Conservation (phyloP, 2,113 vertebrate genomes). For the Callospermophilus lateralis region DNA sequence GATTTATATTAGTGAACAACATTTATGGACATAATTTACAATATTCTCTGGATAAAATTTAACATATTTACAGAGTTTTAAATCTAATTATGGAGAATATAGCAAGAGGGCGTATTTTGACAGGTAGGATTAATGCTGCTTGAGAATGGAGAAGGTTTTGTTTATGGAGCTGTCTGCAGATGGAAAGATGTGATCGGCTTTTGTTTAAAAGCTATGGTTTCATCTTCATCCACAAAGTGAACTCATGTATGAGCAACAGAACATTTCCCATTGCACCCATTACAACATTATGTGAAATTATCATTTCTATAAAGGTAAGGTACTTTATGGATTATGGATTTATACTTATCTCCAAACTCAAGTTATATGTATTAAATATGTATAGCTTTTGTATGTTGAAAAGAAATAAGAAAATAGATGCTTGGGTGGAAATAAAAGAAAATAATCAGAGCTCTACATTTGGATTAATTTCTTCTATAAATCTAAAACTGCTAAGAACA, state of each 20-base stretch:
- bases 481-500: not conserved
- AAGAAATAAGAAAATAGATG: not conserved
- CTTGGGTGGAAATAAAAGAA: not conserved
- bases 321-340: not conserved
- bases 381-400: not conserved
- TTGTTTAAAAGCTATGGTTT: constrained; percentile 4
- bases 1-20: not conserved
- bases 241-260: not conserved
- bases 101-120: not conserved
- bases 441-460: not conserved
- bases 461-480: not conserved
- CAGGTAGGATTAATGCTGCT: not conserved
- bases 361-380: not conserved
- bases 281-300: constrained; percentile 5
- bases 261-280: not conserved
- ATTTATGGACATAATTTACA: not conserved
- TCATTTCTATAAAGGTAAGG: constrained; percentile 48
- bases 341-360: not conserved
- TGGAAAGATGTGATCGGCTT: not conserved
- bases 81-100: not conserved
- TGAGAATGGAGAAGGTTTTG: not conserved
- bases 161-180: not conserved
- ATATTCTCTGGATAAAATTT: not conserved
- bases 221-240: not conserved
- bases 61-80: not conserved